Percentiles rank a stretch among this genome's conserved stretches.
Evolutionary conservation across 2,113 vertebrate species (phyloP).

Genomic region (Tragelaphus strepsiceros): DNA sequence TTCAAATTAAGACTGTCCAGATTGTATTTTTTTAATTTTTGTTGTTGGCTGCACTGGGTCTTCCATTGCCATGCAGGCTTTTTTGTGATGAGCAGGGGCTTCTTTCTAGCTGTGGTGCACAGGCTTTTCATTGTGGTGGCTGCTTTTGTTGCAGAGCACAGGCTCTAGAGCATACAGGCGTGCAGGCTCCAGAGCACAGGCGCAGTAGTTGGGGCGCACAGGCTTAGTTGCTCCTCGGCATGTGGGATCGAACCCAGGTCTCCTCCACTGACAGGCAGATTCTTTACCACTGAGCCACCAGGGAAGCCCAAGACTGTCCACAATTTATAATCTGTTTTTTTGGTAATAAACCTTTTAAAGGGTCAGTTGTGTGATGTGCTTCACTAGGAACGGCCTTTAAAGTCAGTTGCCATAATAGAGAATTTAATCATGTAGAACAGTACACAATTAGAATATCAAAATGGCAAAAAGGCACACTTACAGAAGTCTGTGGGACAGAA

Average conservation of each 20-base stretch:
- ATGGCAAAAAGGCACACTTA: neutral
- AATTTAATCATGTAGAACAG: neutral
- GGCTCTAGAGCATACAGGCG: neutral
- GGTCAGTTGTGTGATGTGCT: neutral
- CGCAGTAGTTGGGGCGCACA: neutral
- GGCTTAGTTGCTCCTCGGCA: neutral
- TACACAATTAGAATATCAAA: neutral
- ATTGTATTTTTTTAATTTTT: neutral
- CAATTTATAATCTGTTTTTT: neutral
- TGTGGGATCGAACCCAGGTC: neutral
- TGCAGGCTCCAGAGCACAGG: neutral
- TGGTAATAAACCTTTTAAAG: neutral
- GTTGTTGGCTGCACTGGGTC: neutral
- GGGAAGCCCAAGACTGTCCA: neutral
- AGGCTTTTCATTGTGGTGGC: neutral
- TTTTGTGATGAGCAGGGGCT: neutral
- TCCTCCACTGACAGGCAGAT: neutral
- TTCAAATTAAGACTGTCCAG: neutral
- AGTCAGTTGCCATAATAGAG: neutral
- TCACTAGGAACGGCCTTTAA: constrained; percentile 4
- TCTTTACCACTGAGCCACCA: neutral
- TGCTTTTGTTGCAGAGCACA: neutral
- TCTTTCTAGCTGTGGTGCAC: neutral
- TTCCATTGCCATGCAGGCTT: neutral
- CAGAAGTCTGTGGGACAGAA: neutral